Base-by-base conservation (phyloP, 2,797 vertebrate species). In the Uromys caudimaculatus region DNA sequence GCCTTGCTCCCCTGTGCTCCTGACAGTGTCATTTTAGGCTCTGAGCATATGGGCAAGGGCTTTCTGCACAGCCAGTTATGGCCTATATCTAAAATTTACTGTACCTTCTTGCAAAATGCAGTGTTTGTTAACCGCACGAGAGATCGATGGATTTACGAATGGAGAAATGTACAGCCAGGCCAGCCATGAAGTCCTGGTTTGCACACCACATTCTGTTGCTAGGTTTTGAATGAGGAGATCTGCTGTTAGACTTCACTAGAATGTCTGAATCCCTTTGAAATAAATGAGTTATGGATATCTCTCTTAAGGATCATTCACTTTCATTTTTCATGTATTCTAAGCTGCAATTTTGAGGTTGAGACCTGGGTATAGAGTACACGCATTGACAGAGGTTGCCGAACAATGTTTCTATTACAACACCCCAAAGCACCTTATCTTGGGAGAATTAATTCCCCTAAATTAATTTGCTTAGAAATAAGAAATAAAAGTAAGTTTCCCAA, bases 21-120 rank as follows among this genome's bases (percentile, higher is more conserved):
- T 84, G 24, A 29, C 35, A 64, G 6, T 47, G 35, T 73, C 91
- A 87, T 83, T 85, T 71, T 16, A 52, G 89, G 87, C 87, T 82
- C 96, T 94, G 91, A 97, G 50, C 93, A 91, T 90, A 94, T 82
- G 93, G 94, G n/a, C 79, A 75, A 44, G 71, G 69, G 38, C 75
- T 96, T 94, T 91, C 71, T 97, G 93, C 71, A 69, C 67, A 90
- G 84, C 44, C 86, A 92, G 86, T 96, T 88, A 94, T 21, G 58
- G 76, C 29, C 77, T 69, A 93, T 94, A 69, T 90, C 71, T 95
- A 90, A 95, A 96, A 95, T 91, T 85, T 91, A 95, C 69, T 90
- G 60, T 73, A 35, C 58, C 83, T 96, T 94, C 38, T 87, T 91
- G 47, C 50, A 75, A 93, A 94, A 81, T 44, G 83, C 75, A 64